phyloP scores from a whole-genome alignment of 2,797 vertebrate genomes.

The Chromobotia macracanthus region DNA sequence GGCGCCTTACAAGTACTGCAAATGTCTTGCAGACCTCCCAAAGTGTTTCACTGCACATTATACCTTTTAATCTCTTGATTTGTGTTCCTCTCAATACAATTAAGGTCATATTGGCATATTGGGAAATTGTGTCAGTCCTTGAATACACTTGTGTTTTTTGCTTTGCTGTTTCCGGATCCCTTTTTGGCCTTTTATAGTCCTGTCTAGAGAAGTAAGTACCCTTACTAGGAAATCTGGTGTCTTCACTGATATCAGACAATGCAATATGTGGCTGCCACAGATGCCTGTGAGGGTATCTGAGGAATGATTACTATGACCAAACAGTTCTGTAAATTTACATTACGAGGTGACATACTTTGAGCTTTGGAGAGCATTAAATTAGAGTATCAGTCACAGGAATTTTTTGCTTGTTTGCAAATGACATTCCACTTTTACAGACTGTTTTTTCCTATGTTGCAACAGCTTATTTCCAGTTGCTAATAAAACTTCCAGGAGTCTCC shows the following conservation, averaged over 20 bases:
- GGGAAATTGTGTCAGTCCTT: not conserved
- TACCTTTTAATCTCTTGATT: not conserved
- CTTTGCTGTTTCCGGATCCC: not conserved
- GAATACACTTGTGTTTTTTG: not conserved
- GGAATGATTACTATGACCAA: constrained; percentile 74
- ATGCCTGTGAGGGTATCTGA: constrained; percentile 63
- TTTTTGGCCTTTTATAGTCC: constrained; percentile 23
- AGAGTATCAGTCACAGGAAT: constrained; percentile 65
- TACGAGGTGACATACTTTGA: constrained; percentile 53
- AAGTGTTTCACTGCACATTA: not conserved
- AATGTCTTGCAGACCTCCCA: constrained; percentile 36
- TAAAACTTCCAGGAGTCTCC: constrained; percentile 30
- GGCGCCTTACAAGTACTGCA: constrained; percentile 1
- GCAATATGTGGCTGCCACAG: constrained; percentile 35
- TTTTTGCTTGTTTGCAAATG: constrained; percentile 60
- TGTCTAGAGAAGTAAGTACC: not conserved
- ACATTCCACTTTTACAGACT: constrained; percentile 52
- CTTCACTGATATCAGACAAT: constrained; percentile 21
- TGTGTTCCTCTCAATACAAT: not conserved
- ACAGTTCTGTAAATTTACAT: constrained; percentile 65
- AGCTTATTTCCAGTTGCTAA: constrained; percentile 43
- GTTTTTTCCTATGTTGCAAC: constrained; percentile 44
- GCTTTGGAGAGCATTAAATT: constrained; percentile 54
- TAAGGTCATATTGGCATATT: not conserved
- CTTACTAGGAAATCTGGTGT: constrained; percentile 43